Base-by-base conservation (phyloP, 2,797 vertebrate genomes). In the Semotilus atromaculatus region DNA sequence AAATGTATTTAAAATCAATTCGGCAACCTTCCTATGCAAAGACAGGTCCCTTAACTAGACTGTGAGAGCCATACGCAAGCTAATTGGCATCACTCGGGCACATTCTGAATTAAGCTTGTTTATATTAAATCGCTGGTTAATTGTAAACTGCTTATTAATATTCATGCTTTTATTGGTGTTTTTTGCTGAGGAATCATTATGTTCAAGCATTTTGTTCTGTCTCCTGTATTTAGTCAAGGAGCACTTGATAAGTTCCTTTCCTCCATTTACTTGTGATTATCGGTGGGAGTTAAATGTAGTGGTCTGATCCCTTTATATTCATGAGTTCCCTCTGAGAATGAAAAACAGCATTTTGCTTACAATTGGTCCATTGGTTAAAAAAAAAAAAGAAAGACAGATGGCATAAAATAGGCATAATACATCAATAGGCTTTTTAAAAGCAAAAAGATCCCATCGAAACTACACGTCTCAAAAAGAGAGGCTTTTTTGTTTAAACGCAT, bases 1-100 rank as follows among this genome's bases (percentile, higher is more conserved):
- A 93, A 88, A 90, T 91, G 89, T 93, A 94, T 94, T 94, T 92
- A 86, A 94, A 94, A 95, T 96, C 94, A 94, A 94, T 95, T 89
- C 88, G 14, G 78, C 92, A 92, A 95, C 94, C 94, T 95, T 95
- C 92, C 91, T 82, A 89, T 89, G 87, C 83, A 92, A 94, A 93
- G 91, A 88, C 90, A 90, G 91, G 87, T 68, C 83, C 86, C 90
- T 91, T 88, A 92, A 89, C 82, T 76, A 60, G 81, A 73, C 87
- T 86, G 36, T 66, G 89, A 90, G 74, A 81, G 81, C 90, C 64
- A 67, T 78, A 21, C 53, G 68, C 78, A 79, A 90, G 88, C 26
- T 70, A 71, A 81, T 23, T 48, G 67, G 36, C 67, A 58, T 58
- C 55, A 43, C 82, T 26, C 21, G 53, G 60, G 72, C 36, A 11